Evolutionary conservation across 53 echinoderm and acorn worm species (phyloP).

Genomic region (Holothuria leucospilota): DNA sequence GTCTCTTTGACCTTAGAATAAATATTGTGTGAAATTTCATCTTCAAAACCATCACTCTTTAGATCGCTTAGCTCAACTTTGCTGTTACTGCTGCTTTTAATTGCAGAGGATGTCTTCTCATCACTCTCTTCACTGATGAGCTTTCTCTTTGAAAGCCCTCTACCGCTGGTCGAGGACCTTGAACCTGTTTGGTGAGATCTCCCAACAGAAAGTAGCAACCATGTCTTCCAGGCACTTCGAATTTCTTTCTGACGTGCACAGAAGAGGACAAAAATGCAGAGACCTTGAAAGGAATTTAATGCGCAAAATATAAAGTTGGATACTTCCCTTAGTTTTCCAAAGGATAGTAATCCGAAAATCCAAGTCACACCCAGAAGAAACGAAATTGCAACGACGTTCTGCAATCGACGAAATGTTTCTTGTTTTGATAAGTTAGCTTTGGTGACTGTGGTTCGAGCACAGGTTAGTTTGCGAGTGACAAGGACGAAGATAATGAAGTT

Average conservation of each 20-base stretch:
- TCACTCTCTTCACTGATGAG: no score
- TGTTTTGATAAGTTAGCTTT: not conserved
- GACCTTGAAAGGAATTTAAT: constrained; percentile 80
- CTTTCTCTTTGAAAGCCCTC: no score
- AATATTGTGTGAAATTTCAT: not conserved
- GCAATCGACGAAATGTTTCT: constrained; percentile 57
- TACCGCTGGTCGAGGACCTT: no score
- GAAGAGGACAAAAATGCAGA: constrained; percentile 76
- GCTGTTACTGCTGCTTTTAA: no score
- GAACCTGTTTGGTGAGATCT: no score
- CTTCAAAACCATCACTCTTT: not conserved
- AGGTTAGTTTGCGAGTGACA: constrained; percentile 43
- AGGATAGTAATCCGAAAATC: constrained; percentile 76
- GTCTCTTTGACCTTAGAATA: no score
- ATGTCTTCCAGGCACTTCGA: constrained; percentile 49
- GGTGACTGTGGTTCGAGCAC: not conserved
- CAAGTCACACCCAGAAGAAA: constrained; percentile 78
- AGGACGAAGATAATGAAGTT: constrained; percentile 54
- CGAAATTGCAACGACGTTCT: constrained; percentile 78
- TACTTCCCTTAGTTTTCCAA: constrained; percentile 50
- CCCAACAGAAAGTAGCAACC: not conserved
- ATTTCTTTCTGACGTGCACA: constrained; percentile 65
- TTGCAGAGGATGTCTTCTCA: no score
- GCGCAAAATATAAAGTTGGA: constrained; percentile 75
- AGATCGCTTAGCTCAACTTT: no score